phyloP scores from a whole-genome alignment of 2,113 vertebrate genomes.

The Pogonocichla stellata region DNA sequence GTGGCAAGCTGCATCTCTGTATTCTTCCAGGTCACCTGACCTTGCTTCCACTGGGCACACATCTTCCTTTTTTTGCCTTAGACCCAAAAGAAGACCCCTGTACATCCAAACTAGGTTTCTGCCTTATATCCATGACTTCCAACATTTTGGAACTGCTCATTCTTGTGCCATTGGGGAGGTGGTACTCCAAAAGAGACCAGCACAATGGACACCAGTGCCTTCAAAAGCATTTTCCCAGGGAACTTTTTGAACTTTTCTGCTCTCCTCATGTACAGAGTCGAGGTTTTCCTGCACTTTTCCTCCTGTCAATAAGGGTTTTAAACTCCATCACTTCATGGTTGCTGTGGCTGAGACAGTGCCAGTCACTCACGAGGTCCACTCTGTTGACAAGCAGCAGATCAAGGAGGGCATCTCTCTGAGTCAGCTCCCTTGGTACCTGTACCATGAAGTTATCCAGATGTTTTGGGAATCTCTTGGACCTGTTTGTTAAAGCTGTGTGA shows the following conservation, averaged over 20 bases:
- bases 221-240: background rate
- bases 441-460: background rate
- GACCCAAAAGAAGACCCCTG: background rate
- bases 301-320: background rate
- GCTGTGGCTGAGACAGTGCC: rapidly evolving
- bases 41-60: background rate
- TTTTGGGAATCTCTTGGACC: background rate
- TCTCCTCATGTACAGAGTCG: background rate
- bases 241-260: background rate
- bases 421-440: background rate
- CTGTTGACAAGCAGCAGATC: background rate
- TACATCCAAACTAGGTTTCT: background rate
- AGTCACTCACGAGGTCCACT: rapidly evolving
- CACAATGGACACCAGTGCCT: background rate
- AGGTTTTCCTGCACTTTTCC: background rate
- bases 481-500: background rate
- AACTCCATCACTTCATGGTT: rapidly evolving
- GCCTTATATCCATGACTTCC: background rate
- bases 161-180: background rate
- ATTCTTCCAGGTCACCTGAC: background rate
- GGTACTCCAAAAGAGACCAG: background rate
- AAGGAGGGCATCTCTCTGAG: background rate
- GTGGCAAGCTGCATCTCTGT: background rate
- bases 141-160: background rate
- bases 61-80: background rate